Base-by-base conservation (phyloP, 2,888 invertebrate species). In the Entomobrya proxima region DNA sequence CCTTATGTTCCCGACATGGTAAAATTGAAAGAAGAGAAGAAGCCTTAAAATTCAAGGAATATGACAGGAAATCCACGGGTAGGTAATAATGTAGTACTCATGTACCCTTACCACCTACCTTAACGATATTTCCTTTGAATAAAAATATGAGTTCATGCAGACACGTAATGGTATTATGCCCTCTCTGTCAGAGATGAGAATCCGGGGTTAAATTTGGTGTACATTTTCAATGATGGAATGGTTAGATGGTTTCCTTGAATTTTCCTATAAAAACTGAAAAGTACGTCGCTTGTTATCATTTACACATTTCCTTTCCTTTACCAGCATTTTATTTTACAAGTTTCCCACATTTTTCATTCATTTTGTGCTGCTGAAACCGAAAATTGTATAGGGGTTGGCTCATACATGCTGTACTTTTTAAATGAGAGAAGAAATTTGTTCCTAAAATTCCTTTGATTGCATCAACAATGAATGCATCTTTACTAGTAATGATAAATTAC, bases 41-140 rank as follows among this genome's bases (percentile, higher is more conserved):
- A 74, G 40, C 78, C 74, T 85, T 79, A 69, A 58, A 85, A 58
- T 50, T 85, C 74, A 79, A 64, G 44, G 78, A 84, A 78, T 67
- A 84, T 27, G 61, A 72, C 85, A 78, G 85, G 84, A 85, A 85
- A 79, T 58, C 44, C 58, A 69, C 72, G 67, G 55, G 80, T 40
- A 44, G n/a, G 18, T 44, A 78, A 47, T 47, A 69, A 77, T 27
- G 37, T 40, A 21, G 40, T 13, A 24, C 2, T 24, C 13, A 32
- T 61, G 35, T 3, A 21, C 37, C 69, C 69, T 69, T 69, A 69
- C 69, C 69, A 69, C 69, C 69, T 69, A 69, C 69, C 64, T 67
- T 37, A 67, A 37, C 40, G 24, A n/a, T n/a, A n/a, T n/a, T 67
- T 67, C 18, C 21, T 67, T 2, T 67, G 37, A 72, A 72, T 47